These are phyloP conservation scores for Antennarius maculatus DNA, from an alignment of 2,797 vertebrate genomes.

Conservation along the genomic window DNA sequence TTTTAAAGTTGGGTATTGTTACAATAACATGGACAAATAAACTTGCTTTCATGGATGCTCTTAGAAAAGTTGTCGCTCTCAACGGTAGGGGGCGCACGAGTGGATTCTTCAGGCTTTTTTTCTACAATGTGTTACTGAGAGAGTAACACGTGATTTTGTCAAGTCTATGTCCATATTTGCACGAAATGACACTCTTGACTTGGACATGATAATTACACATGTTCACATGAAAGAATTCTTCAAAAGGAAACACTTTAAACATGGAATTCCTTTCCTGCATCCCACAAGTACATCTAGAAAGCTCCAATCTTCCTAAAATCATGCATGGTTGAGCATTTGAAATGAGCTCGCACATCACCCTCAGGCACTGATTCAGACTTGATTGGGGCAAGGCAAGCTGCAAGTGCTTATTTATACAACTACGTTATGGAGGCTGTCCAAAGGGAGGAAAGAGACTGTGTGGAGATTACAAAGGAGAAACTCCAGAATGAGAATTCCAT, in stretches of 20 bases:
- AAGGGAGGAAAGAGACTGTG: constrained; percentile 73
- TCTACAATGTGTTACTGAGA: constrained; percentile 24
- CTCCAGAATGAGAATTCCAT: constrained; percentile 52
- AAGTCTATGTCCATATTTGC: constrained; percentile 40
- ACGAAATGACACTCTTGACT: constrained; percentile 23
- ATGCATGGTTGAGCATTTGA: constrained; percentile 93
- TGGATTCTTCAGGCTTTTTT: constrained; percentile 17
- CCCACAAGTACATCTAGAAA: constrained; percentile 67
- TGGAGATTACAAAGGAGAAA: constrained; percentile 52
- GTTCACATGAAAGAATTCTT: constrained; percentile 44
- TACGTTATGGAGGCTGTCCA: constrained; percentile 90
- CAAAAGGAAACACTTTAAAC: constrained; percentile 52
- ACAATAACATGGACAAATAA: constrained; percentile 35
- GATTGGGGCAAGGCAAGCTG: constrained; percentile 93
- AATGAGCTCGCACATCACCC: constrained; percentile 93
- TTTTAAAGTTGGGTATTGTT: constrained; percentile 39
- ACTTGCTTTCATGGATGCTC: constrained; percentile 37
- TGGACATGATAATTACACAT: constrained; percentile 39
- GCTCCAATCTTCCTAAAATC: constrained; percentile 81
- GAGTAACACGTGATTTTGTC: constrained; percentile 43
- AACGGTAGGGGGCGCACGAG: constrained; percentile 76
- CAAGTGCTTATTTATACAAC: constrained; percentile 92
- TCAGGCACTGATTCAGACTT: constrained; percentile 91
- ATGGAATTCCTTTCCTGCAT: constrained; percentile 61
- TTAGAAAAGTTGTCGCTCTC: constrained; percentile 20